Conservation (phyloP, 2,113 vertebrate genomes). For the Jacana jacana region DNA sequence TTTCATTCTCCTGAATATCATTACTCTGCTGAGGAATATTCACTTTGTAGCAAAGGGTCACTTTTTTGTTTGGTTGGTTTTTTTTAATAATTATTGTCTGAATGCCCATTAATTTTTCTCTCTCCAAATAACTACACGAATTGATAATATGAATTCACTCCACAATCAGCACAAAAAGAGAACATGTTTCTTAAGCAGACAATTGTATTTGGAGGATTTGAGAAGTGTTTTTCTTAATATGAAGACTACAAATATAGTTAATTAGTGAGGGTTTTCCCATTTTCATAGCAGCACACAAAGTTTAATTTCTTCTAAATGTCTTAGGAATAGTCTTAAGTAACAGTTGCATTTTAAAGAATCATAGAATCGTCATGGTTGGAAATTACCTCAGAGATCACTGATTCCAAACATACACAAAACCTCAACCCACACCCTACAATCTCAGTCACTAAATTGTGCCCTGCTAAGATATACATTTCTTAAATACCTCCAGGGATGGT, state of each 20-base stretch:
- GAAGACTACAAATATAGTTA: background rate
- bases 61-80: too few relatives aligned
- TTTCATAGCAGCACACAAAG: background rate
- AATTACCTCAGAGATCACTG: too few relatives aligned
- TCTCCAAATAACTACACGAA: background rate
- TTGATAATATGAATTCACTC: background rate
- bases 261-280: background rate
- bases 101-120: background rate
- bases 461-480: too few relatives aligned
- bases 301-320: background rate
- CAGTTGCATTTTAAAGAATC: background rate
- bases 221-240: background rate
- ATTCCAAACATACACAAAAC: too few relatives aligned
- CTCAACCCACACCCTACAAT: too few relatives aligned
- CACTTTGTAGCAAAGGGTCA: background rate
- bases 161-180: background rate
- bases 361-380: too few relatives aligned
- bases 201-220: background rate
- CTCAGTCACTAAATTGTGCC: too few relatives aligned
- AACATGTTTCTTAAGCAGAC: background rate
- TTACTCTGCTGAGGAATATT: background rate
- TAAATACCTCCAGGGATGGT: too few relatives aligned
- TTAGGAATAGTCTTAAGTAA: background rate
- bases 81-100: background rate
- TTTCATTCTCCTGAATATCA: background rate